phyloP scores from a whole-genome alignment of 2,888 invertebrate genomes.

The Loripinus fragilis region DNA sequence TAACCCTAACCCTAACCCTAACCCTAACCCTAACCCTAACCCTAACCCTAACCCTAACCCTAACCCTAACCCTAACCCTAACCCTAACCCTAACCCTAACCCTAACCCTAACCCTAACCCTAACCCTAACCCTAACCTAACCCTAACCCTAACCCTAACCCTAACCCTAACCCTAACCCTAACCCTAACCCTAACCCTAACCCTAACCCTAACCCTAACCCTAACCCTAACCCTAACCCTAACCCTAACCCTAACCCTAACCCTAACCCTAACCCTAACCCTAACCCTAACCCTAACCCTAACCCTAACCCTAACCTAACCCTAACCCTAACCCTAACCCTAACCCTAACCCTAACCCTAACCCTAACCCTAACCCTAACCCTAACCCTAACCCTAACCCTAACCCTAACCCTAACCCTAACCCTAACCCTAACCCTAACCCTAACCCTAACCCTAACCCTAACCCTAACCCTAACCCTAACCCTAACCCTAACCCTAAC shows the following conservation, averaged over 20 bases:
- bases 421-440: not conserved
- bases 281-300: constrained; percentile 24
- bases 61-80: constrained; percentile 13
- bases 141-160: constrained; percentile 2
- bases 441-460: not conserved
- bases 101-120: constrained; percentile 10
- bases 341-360: constrained; percentile 24
- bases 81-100: constrained; percentile 13
- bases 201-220: not conserved
- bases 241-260: constrained; percentile 20
- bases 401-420: constrained; percentile 8
- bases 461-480: not conserved
- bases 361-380: constrained; percentile 24
- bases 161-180: not conserved
- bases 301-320: no score
- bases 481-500: not conserved
- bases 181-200: not conserved
- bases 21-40: constrained; percentile 7
- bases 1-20: not conserved
- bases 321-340: constrained; percentile 23
- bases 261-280: constrained; percentile 23
- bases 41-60: constrained; percentile 13
- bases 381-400: constrained; percentile 21
- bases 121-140: constrained; percentile 13
- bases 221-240: not conserved